Evolutionary conservation across 2,888 invertebrate genomes (phyloP).

Genomic region (Athetis lepigone): DNA sequence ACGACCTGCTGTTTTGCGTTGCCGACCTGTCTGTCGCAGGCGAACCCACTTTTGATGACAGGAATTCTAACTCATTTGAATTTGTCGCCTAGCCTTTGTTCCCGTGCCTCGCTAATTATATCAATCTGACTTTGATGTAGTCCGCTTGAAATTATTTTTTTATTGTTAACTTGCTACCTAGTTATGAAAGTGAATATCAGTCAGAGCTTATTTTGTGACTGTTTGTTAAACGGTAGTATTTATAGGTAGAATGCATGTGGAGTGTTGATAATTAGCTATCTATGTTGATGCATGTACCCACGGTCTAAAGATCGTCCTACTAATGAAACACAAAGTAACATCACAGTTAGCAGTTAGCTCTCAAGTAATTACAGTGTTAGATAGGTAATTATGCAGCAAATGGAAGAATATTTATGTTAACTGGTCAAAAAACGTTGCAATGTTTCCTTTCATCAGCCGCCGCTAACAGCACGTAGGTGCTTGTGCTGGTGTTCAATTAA

Average conservation of each 20-base stretch:
- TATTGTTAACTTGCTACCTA: background rate
- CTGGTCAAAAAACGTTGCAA: background rate
- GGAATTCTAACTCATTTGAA: conserved; percentile 31
- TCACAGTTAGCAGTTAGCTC: background rate
- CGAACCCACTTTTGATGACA: conserved; percentile 28
- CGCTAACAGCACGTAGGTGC: background rate
- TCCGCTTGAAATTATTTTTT: background rate
- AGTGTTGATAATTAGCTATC: background rate
- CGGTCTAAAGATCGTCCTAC: too few species aligned
- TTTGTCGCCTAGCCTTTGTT: conserved; percentile 31
- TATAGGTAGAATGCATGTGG: too few species aligned
- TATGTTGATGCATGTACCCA: background rate
- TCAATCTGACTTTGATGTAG: background rate
- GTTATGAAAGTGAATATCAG: background rate
- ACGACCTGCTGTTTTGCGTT: conserved; percentile 48
- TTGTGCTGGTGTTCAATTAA: conserved; percentile 13
- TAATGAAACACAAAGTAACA: background rate
- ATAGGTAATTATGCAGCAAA: conserved; percentile 6
- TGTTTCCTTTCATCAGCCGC: conserved; percentile 28
- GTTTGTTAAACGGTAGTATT: too few species aligned
- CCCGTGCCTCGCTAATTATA: background rate
- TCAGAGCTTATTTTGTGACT: background rate
- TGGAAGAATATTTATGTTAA: conserved; percentile 28
- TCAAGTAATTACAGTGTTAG: conserved; percentile 3
- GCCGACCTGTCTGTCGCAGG: conserved; percentile 51